Conservation (phyloP, 2,888 invertebrate genomes). For the Drosophila antonietae region DNA sequence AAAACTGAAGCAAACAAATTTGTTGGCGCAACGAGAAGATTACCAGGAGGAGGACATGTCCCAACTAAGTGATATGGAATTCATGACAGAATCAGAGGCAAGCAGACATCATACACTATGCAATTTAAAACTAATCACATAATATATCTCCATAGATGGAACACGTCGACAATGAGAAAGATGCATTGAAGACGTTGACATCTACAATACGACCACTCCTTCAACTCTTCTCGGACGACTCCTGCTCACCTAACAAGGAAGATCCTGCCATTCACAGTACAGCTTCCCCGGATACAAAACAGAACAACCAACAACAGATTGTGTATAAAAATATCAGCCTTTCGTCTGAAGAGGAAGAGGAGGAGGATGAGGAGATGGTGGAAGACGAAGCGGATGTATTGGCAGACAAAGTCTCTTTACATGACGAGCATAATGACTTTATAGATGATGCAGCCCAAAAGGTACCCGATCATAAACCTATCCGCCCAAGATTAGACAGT, state of each 20-base stretch:
- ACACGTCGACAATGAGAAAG: not conserved
- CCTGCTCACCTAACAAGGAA: not conserved
- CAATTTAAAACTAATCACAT: not conserved
- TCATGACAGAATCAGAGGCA: slow-evolving; percentile 20
- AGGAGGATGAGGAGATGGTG: slow-evolving; percentile 13
- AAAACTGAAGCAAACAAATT: not conserved
- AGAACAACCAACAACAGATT: not conserved
- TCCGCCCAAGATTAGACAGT: not conserved
- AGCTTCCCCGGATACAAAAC: not conserved
- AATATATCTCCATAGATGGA: slow-evolving; percentile 11
- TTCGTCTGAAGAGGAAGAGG: slow-evolving; percentile 37
- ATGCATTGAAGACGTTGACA: slow-evolving; percentile 11
- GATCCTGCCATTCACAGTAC: not conserved
- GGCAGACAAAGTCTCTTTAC: not conserved
- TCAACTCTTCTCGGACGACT: slow-evolving; percentile 38
- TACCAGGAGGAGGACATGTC: slow-evolving; percentile 5
- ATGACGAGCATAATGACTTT: slow-evolving; percentile 3
- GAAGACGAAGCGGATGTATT: slow-evolving; percentile 8
- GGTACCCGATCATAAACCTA: not conserved
- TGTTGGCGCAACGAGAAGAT: not conserved
- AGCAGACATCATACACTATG: not conserved
- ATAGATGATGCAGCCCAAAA: not conserved
- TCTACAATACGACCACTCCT: slow-evolving; percentile 33
- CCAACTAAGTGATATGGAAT: slow-evolving; percentile 14
- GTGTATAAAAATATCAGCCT: slow-evolving; percentile 33